These are phyloP conservation scores for Petrophora chlorosata DNA, from an alignment of 2,888 invertebrate genomes.

Conservation along the genomic window DNA sequence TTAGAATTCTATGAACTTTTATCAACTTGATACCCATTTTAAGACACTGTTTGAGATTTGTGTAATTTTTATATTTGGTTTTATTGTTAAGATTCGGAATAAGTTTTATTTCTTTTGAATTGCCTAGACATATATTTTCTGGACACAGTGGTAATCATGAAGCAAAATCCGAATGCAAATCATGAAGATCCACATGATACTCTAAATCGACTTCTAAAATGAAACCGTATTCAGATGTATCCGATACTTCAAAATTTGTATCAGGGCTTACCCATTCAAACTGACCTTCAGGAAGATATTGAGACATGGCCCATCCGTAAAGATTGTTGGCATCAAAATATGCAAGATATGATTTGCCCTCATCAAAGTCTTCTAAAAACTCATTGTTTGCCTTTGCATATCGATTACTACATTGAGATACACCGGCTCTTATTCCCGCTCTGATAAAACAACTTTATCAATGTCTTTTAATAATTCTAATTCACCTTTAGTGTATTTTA, in stretches of 20 bases:
- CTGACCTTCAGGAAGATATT: slow-evolving; percentile 7
- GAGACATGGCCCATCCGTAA: slow-evolving; percentile 29
- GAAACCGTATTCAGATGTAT: slow-evolving; percentile 16
- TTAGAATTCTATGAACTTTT: slow-evolving; percentile 29
- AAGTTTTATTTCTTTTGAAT: slow-evolving; percentile 18
- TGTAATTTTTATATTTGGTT: not conserved
- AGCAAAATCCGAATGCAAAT: too few relatives aligned
- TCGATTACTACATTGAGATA: slow-evolving; percentile 6
- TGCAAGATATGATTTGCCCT: slow-evolving; percentile 7
- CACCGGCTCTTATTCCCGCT: too few relatives aligned
- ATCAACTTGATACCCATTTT: slow-evolving; percentile 24
- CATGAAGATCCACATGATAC: slow-evolving; percentile 30
- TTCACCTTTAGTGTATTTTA: slow-evolving; percentile 16
- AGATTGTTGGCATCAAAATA: slow-evolving; percentile 29
- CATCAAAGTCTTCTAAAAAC: slow-evolving; percentile 6
- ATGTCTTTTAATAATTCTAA: slow-evolving; percentile 14
- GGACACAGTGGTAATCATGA: slow-evolving; percentile 30
- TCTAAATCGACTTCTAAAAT: slow-evolving; percentile 34
- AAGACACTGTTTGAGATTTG: slow-evolving; percentile 30
- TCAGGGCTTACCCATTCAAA: slow-evolving; percentile 18
- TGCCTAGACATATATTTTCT: slow-evolving; percentile 15
- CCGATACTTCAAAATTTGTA: slow-evolving; percentile 12
- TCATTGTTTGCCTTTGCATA: slow-evolving; percentile 12
- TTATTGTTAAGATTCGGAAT: slow-evolving; percentile 36
- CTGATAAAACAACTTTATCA: slow-evolving; percentile 1